Percentiles rank a stretch among this genome's conserved stretches.
Conservation (phyloP, 2,797 vertebrate genomes). For the Sebastiscus albofasciatus region DNA sequence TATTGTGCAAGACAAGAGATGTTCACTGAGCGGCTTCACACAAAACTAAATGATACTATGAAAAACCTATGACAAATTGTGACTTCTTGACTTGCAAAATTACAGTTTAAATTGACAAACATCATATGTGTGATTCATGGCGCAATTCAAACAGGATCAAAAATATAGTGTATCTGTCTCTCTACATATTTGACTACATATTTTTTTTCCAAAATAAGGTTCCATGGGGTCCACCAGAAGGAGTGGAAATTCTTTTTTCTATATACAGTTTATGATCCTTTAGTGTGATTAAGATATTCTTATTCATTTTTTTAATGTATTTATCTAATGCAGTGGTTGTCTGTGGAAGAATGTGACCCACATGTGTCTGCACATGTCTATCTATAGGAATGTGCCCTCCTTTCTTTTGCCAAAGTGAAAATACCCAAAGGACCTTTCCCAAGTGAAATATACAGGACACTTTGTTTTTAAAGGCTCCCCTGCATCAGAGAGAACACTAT, state of each 20-base stretch:
- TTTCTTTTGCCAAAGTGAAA: slow-evolving; percentile 9
- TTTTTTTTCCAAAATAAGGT: too few species aligned
- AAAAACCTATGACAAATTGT: too few species aligned
- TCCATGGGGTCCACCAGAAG: too few species aligned
- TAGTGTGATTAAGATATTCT: background rate
- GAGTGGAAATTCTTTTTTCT: accelerated
- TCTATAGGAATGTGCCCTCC: background rate
- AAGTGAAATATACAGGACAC: background rate
- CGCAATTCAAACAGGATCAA: too few species aligned
- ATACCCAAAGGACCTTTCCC: slow-evolving; percentile 1
- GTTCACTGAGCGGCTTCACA: too few species aligned
- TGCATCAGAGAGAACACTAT: background rate
- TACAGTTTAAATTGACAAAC: too few species aligned
- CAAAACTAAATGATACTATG: too few species aligned
- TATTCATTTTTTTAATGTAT: background rate
- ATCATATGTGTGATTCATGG: too few species aligned
- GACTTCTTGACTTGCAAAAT: too few species aligned
- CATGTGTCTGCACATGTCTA: slow-evolving; percentile 1
- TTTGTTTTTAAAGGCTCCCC: background rate
- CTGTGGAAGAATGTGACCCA: background rate
- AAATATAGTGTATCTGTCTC: too few species aligned
- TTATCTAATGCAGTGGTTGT: background rate
- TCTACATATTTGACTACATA: too few species aligned
- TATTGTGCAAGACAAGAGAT: too few species aligned
- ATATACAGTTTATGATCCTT: background rate